These are phyloP conservation scores for Percopsis transmontana DNA, from an alignment of 2,113 vertebrate species.

Conservation along the genomic window DNA sequence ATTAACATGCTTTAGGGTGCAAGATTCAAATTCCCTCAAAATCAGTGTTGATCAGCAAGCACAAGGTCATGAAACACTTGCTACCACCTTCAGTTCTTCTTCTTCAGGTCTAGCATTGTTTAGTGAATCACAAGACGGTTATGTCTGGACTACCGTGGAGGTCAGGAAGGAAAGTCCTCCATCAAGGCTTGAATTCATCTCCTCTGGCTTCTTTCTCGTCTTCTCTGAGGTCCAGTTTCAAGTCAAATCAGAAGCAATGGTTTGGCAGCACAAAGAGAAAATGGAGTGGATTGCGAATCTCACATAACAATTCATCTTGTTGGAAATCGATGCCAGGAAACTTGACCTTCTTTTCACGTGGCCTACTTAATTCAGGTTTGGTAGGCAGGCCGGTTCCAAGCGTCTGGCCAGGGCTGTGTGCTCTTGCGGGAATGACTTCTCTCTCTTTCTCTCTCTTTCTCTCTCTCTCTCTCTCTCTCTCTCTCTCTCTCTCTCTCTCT, in stretches of 20 bases:
- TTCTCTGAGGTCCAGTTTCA: slow-evolving; percentile 7
- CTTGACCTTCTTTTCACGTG: slow-evolving; percentile 56
- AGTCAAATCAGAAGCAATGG: slow-evolving; percentile 39
- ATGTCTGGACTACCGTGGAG: neutral
- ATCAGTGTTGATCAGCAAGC: slow-evolving; percentile 1
- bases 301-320: slow-evolving; percentile 51
- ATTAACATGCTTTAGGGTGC: slow-evolving; percentile 25
- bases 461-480: slow-evolving; percentile 20
- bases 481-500: slow-evolving; percentile 20
- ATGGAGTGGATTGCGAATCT: slow-evolving; percentile 34
- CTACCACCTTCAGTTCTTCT: no score
- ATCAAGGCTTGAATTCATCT: neutral
- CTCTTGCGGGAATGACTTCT: slow-evolving; percentile 27
- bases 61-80: neutral
- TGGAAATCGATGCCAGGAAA: slow-evolving; percentile 59
- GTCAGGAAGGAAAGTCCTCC: neutral
- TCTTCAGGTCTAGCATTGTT: no score
- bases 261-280: slow-evolving; percentile 40
- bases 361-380: slow-evolving; percentile 60
- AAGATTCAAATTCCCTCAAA: slow-evolving; percentile 7
- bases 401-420: slow-evolving; percentile 32
- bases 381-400: slow-evolving; percentile 34
- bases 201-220: neutral
- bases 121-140: no score
- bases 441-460: slow-evolving; percentile 1